These are phyloP conservation scores for Octonoba sinensis DNA, from an alignment of 2,888 invertebrate species.

Conservation along the genomic window DNA sequence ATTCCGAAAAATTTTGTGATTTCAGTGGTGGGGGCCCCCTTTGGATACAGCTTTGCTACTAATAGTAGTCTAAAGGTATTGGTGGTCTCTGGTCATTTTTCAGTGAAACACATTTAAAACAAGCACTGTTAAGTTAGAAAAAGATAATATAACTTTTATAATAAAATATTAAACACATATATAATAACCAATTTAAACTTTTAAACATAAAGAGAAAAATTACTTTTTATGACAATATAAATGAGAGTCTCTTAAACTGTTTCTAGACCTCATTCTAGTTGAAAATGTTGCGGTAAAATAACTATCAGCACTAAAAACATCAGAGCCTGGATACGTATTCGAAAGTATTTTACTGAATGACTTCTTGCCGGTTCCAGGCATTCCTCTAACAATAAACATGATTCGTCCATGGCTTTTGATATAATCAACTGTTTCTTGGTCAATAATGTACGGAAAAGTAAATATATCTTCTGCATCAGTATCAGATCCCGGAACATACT, in stretches of 20 bases:
- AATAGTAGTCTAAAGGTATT: too few species aligned
- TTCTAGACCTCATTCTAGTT: background rate
- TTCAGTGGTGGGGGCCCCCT: too few species aligned
- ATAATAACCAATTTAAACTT: background rate
- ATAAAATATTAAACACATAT: background rate
- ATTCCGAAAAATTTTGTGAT: too few species aligned
- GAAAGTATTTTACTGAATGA: slow-evolving; percentile 16
- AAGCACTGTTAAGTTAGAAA: too few species aligned
- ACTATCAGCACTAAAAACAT: slow-evolving; percentile 47
- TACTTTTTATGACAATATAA: slow-evolving; percentile 49
- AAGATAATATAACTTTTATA: too few species aligned
- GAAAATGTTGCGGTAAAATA: slow-evolving; percentile 41
- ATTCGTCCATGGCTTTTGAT: slow-evolving; percentile 49
- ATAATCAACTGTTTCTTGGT: slow-evolving; percentile 25
- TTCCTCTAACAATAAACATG: slow-evolving; percentile 57
- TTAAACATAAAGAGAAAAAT: background rate
- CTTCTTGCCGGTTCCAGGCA: slow-evolving; percentile 46
- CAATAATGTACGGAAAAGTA: slow-evolving; percentile 30
- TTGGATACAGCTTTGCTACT: too few species aligned
- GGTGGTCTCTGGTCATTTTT: too few species aligned
- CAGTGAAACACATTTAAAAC: too few species aligned
- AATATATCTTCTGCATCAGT: slow-evolving; percentile 44
- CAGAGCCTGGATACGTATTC: slow-evolving; percentile 11
- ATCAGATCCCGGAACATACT: slow-evolving; percentile 50
- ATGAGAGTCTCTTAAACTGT: slow-evolving; percentile 33